Evolutionary conservation across 2,888 invertebrate species (phyloP), one percentile per base, ranked within the genome.

Genomic region (Phaonia tiefii): DNA sequence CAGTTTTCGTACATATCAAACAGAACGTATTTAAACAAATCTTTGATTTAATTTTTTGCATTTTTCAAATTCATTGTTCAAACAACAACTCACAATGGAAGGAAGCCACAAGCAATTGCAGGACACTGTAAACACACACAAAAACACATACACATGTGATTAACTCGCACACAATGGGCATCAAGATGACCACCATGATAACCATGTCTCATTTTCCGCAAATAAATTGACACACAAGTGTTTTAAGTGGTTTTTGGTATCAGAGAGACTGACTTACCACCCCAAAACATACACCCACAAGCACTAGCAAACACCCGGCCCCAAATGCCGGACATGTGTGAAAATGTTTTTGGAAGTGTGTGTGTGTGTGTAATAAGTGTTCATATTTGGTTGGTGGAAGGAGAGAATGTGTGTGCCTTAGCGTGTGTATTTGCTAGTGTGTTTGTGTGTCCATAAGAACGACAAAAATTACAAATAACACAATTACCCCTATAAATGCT

Each of bases 171-270:
- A 37, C 37, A 17, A 8, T 20, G 20, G 8, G 49, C 20, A 79
- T 75, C 49, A 71, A 66, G 70, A 76, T 74, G 76, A 80, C 76
- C 80, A 76, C 76, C 80, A 76, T 77, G 80, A 80, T 72, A 80
- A 80, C 66, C 73, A 76, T 80, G 76, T 74, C 80, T 70, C 80
- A 80, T 76, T 74, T 74, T 58, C 80, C 73, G 76, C 80, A 80
- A 80, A 73, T 76, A 80, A 76, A 76, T 80, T 80, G 80, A 76
- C 73, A 76, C 49, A 44, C 75, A 76, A 80, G 73, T 80, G 80
- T 76, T 80, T 76, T 76, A 80, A 80, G 80, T 80, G 76, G 80
- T 80, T 76, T 31, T 65, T 37, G 22, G 63, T 31, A 31, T 31
- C 39, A 73, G 31, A 8, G 31, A 31, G 76, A 76, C 65, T 72